A percentile compares a stretch with the other conserved stretches of the same genome.
These are phyloP conservation scores for Neotoma lepida DNA, from an alignment of 2,113 vertebrate species.

Conservation along the genomic window DNA sequence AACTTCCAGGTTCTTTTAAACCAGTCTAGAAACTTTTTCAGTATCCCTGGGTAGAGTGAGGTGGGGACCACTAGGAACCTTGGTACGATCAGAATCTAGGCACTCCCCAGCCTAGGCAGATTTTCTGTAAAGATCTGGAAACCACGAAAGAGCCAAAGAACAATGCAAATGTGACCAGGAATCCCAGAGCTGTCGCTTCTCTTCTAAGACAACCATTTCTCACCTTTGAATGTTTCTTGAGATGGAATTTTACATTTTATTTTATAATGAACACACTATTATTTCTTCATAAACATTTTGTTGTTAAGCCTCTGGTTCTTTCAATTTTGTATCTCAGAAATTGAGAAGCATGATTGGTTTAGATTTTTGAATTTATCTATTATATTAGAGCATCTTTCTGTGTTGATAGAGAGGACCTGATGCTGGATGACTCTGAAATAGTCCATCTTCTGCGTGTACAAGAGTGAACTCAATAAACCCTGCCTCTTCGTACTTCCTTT, in stretches of 20 bases:
- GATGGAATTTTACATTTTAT: neutral
- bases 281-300: slow-evolving; percentile 51
- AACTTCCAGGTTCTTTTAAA: neutral
- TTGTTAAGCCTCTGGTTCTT: neutral
- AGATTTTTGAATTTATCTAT: neutral
- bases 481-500: neutral
- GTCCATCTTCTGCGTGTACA: neutral
- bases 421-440: neutral
- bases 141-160: neutral
- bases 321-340: slow-evolving; percentile 26
- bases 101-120: too few relatives aligned
- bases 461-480: neutral
- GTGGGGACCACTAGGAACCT: neutral
- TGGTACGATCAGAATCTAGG: neutral
- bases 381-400: neutral
- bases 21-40: neutral
- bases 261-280: neutral
- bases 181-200: neutral
- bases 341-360: slow-evolving; percentile 1
- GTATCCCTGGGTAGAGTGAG: neutral
- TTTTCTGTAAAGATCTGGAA: neutral
- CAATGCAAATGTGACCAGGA: neutral
- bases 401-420: neutral
- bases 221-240: slow-evolving; percentile 7
- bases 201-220: neutral